Base-by-base conservation (phyloP, 2,113 vertebrate species). In the Chloebia gouldiae region DNA sequence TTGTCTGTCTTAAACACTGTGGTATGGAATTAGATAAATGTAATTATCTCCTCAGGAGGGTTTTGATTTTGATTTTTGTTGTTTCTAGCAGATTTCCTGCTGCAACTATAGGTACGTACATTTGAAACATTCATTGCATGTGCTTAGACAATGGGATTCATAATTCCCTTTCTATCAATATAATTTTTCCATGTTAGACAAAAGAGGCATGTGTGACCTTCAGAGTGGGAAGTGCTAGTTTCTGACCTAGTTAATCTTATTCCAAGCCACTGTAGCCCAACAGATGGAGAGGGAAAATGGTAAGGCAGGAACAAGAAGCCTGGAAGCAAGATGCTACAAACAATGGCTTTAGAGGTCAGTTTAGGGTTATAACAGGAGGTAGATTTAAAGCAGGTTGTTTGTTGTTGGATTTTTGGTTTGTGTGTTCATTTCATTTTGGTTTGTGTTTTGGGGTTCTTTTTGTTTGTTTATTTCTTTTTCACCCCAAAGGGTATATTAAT, bases 181-280 rank as follows among this genome's bases (percentile, higher is more conserved):
- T 7, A 35, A 23, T 81, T 75, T 77, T 90, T 85, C 44, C 60
- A 68, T 27, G 50, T 33, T 86, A 30, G 40, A 35, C n/a, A 47
- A 68, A 56, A 59, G 23, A 85, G 45, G 35, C 45, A 57, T 4
- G 14, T 59, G 27, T 14, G 28, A 86, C 68, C 39, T 77, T 83
- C 56, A 40, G 50, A 83, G 31, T 56, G 69, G 60, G 22, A 86
- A 44, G 57, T 78, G 77, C 31, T 53, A 68, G 49, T 30, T 90
- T 95, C 70, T 94, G 92, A 92, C 93, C 85, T 92, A 90, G 28
- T 94, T 92, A 80, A 63, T 81, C 21, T 93, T 90, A 49, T 81
- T 69, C 79, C 64, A 87, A 92, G 64, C 40, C 2, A 18, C 1
- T 81, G 45, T 10, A 86, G 60, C 57, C 77, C 69, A 86, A 59